Evolutionary conservation across 2,113 vertebrate genomes (phyloP).

Genomic region (Plestiodon gilberti): DNA sequence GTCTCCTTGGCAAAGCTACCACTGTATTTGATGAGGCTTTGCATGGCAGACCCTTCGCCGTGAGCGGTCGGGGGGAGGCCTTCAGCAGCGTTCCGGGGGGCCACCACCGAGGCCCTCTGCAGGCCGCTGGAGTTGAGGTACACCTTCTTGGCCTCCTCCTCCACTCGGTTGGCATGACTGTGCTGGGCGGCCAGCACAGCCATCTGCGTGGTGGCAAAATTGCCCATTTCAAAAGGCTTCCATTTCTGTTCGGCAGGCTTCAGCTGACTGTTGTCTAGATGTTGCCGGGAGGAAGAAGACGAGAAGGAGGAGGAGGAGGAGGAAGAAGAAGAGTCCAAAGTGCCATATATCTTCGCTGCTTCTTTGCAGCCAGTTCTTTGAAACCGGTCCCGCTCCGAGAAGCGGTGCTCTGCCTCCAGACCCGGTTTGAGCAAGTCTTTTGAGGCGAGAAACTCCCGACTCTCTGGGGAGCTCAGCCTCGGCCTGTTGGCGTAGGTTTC

Average conservation of each 20-base stretch:
- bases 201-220: slow-evolving; percentile 93
- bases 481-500: slow-evolving; percentile 78
- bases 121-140: slow-evolving; percentile 83
- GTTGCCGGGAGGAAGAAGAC: slow-evolving; percentile 56
- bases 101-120: slow-evolving; percentile 71
- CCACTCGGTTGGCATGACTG: slow-evolving; percentile 78
- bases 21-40: slow-evolving; percentile 96
- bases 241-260: slow-evolving; percentile 85
- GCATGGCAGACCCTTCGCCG: slow-evolving; percentile 92
- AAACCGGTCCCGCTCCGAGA: slow-evolving; percentile 75
- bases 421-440: slow-evolving; percentile 85
- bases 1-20: slow-evolving; percentile 91
- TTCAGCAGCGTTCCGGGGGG: slow-evolving; percentile 48
- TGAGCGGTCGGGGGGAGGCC: slow-evolving; percentile 70
- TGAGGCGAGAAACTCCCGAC: slow-evolving; percentile 78
- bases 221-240: slow-evolving; percentile 91
- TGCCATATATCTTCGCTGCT: slow-evolving; percentile 73
- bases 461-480: slow-evolving; percentile 81
- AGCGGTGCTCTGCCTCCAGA: slow-evolving; percentile 76
- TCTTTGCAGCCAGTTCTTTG: slow-evolving; percentile 74
- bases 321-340: slow-evolving; percentile 70
- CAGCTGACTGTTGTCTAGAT: slow-evolving; percentile 63
- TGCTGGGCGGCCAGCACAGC: slow-evolving; percentile 91
- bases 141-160: slow-evolving; percentile 87
- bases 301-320: neutral